phyloP scores from a whole-genome alignment of 2,113 vertebrate species.

The Pristiophorus japonicus region DNA sequence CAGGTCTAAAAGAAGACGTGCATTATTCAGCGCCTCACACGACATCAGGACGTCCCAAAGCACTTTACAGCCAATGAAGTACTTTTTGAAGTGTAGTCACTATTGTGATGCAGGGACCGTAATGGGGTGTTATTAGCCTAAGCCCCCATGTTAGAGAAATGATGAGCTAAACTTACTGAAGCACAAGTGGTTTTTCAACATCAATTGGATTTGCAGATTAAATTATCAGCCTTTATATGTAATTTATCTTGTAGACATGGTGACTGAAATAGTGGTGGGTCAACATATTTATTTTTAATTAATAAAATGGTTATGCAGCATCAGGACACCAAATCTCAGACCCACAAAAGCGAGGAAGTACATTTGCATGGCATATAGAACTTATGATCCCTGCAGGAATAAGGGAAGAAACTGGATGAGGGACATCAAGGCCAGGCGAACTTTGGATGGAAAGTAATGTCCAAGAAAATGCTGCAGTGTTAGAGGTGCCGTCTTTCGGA shows the following conservation, averaged over 20 bases:
- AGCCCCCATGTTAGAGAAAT: no score
- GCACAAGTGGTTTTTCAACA: no score
- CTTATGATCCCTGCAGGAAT: background rate
- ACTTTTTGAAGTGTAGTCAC: background rate
- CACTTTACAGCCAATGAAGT: no score
- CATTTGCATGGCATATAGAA: background rate
- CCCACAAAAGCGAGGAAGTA: no score
- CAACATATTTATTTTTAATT: background rate
- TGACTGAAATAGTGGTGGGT: background rate
- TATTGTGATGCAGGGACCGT: background rate
- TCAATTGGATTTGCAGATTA: no score
- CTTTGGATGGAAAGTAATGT: background rate
- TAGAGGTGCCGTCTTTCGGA: no score
- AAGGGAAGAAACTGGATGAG: background rate
- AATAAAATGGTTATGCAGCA: background rate
- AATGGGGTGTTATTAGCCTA: no score
- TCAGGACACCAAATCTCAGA: background rate
- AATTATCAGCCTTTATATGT: background rate
- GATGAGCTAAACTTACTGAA: no score
- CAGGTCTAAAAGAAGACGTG: no score
- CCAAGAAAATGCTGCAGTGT: background rate
- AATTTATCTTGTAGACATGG: background rate
- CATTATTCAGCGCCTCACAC: no score
- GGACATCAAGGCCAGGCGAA: background rate
- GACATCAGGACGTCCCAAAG: no score